A percentile compares a stretch with the other conserved stretches of the same genome.
Evolutionary conservation across 2,797 vertebrate species (phyloP).

Genomic region (Megalops cyprinoides): DNA sequence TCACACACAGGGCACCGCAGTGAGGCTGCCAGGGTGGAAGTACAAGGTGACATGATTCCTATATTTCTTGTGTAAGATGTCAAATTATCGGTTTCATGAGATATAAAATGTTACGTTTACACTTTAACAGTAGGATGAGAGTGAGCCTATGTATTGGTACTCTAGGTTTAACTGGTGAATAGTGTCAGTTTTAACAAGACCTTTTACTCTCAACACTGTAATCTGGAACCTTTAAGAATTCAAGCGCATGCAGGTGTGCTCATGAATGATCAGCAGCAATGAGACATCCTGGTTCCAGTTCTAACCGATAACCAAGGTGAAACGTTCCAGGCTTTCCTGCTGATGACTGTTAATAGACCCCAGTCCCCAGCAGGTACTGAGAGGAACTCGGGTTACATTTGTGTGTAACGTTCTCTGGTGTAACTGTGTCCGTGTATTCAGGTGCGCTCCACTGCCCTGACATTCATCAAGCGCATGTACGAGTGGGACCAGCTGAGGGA

Average conservation of each 20-base stretch:
- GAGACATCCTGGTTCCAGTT: too few species aligned
- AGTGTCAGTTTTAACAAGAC: neutral
- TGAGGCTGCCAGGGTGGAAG: too few species aligned
- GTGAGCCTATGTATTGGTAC: neutral
- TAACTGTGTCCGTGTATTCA: slow-evolving; percentile 46
- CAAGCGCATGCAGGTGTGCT: too few species aligned
- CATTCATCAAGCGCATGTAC: slow-evolving; percentile 92
- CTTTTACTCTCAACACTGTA: too few species aligned
- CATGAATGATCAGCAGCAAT: too few species aligned
- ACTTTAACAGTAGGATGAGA: too few species aligned
- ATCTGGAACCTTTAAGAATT: too few species aligned
- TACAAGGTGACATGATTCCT: too few species aligned
- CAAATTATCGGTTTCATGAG: too few species aligned
- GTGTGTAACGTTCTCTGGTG: neutral
- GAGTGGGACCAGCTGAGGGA: slow-evolving; percentile 91
- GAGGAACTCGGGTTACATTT: neutral
- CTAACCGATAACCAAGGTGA: too few species aligned
- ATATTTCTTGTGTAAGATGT: too few species aligned
- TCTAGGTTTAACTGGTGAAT: neutral
- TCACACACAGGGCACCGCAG: neutral
- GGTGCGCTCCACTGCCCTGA: slow-evolving; percentile 88
- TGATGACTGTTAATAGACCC: neutral
- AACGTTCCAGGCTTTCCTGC: neutral
- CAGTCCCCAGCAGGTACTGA: neutral
- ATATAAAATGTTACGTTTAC: too few species aligned